Evolutionary conservation across 1,140 invertebrate genomes (phyloP).

Genomic region (Drosophila pectinifera): DNA sequence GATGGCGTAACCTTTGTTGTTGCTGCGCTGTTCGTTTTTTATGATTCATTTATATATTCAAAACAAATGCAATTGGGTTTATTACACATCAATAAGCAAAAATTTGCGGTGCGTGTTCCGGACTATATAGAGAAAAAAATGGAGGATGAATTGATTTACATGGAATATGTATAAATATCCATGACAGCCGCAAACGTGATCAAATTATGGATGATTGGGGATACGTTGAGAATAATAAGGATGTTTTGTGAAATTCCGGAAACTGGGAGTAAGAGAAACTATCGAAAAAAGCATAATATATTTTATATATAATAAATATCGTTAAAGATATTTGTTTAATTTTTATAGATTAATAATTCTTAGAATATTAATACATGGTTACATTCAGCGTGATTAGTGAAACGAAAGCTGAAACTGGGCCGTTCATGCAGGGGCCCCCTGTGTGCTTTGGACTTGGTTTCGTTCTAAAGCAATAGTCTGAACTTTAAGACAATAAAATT

Average conservation of each 20-base stretch:
- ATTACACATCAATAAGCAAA: slow-evolving; percentile 80
- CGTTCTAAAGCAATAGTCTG: no score
- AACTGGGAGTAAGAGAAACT: neutral
- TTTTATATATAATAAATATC: no score
- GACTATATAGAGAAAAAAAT: slow-evolving; percentile 15
- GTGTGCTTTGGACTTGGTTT: no score
- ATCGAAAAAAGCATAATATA: neutral
- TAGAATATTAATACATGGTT: no score
- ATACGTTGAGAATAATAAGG: slow-evolving; percentile 39
- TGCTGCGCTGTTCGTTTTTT: slow-evolving; percentile 12
- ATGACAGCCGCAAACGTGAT: slow-evolving; percentile 46
- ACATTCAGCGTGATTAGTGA: no score
- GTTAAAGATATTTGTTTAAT: no score
- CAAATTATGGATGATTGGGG: slow-evolving; percentile 51
- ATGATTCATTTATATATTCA: slow-evolving; percentile 82
- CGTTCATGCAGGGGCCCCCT: no score
- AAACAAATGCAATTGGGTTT: slow-evolving; percentile 81
- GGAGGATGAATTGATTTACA: slow-evolving; percentile 47
- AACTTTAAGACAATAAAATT: no score
- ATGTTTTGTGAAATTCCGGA: neutral
- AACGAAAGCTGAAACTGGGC: no score
- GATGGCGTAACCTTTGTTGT: slow-evolving; percentile 50
- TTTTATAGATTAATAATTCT: no score
- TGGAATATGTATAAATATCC: slow-evolving; percentile 54
- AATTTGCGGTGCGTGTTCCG: slow-evolving; percentile 65